Conservation (phyloP, 1,140 invertebrate species). For the Magallana gigas region DNA sequence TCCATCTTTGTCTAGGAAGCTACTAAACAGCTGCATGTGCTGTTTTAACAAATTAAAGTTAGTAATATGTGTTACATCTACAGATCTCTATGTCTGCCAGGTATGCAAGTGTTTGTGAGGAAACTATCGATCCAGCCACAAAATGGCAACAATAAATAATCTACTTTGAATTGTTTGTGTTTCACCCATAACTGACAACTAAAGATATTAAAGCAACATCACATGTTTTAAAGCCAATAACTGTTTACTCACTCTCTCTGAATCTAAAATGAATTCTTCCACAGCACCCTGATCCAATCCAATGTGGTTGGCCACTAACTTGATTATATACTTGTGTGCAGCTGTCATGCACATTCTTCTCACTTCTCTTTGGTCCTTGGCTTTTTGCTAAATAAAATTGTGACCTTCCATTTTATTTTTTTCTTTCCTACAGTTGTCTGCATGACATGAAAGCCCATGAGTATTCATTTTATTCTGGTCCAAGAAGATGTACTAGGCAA, state of each 20-base stretch:
- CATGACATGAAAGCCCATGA: too few species aligned
- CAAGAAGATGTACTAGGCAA: too few species aligned
- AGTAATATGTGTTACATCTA: not conserved
- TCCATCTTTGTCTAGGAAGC: slow-evolving; percentile 66
- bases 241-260: slow-evolving; percentile 59
- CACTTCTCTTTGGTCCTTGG: slow-evolving; percentile 64
- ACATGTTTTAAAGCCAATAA: not conserved
- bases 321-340: slow-evolving; percentile 62
- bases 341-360: slow-evolving; percentile 56
- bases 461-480: too few species aligned
- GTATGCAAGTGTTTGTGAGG: not conserved
- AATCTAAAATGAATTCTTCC: slow-evolving; percentile 70
- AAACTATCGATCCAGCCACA: not conserved
- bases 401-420: too few species aligned
- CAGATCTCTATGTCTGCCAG: not conserved
- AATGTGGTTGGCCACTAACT: slow-evolving; percentile 59
- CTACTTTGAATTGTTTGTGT: not conserved
- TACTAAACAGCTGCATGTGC: slow-evolving; percentile 59
- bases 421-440: too few species aligned
- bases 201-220: not conserved
- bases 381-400: slow-evolving; percentile 56
- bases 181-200: too few species aligned
- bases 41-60: slow-evolving; percentile 42
- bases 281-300: slow-evolving; percentile 60
- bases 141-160: not conserved